Evolutionary conservation across 2,797 vertebrate species (phyloP).

Genomic region (Gymnoscopelus microlampas): DNA sequence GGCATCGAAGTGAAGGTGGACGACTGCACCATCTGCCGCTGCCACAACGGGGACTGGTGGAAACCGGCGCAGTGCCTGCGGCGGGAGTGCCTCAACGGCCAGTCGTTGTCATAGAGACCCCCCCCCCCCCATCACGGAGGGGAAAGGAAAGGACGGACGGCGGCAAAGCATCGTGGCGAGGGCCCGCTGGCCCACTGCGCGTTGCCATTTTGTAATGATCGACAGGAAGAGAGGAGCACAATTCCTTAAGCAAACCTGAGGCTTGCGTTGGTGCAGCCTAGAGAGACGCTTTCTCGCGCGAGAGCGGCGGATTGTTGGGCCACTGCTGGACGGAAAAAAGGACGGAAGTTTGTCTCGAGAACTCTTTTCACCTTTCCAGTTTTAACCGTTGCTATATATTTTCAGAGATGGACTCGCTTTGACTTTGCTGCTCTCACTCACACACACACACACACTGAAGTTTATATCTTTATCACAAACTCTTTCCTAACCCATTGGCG

Average conservation of each 20-base stretch:
- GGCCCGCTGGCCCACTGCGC: constrained; percentile 59
- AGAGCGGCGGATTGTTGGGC: constrained; percentile 12
- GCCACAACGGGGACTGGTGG: constrained; percentile 99
- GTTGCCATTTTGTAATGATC: constrained; percentile 75
- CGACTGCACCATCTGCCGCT: constrained; percentile 99
- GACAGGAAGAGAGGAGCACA: constrained; percentile 83
- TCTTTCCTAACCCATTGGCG: constrained; percentile 63
- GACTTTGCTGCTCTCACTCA: constrained; percentile 71
- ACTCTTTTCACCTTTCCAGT: constrained; percentile 60
- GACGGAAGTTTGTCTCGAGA: constrained; percentile 58
- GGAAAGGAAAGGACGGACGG: constrained; percentile 41
- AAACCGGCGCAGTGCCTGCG: constrained; percentile 98
- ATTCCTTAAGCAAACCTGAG: constrained; percentile 71
- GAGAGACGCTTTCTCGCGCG: constrained; percentile 49
- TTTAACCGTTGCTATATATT: constrained; percentile 68
- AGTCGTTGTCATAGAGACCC: constrained; percentile 86
- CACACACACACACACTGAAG: constrained; percentile 26
- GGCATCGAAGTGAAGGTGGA: constrained; percentile 99
- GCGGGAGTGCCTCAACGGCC: constrained; percentile 97
- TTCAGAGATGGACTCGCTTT: constrained; percentile 73
- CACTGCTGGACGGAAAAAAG: constrained; percentile 40
- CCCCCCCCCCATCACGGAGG: constrained; percentile 35
- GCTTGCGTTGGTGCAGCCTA: constrained; percentile 37
- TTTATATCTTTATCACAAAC: constrained; percentile 71
- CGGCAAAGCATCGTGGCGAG: constrained; percentile 65